These are phyloP conservation scores for Acropternis orthonyx DNA, from an alignment of 2,797 vertebrate species.

Conservation along the genomic window DNA sequence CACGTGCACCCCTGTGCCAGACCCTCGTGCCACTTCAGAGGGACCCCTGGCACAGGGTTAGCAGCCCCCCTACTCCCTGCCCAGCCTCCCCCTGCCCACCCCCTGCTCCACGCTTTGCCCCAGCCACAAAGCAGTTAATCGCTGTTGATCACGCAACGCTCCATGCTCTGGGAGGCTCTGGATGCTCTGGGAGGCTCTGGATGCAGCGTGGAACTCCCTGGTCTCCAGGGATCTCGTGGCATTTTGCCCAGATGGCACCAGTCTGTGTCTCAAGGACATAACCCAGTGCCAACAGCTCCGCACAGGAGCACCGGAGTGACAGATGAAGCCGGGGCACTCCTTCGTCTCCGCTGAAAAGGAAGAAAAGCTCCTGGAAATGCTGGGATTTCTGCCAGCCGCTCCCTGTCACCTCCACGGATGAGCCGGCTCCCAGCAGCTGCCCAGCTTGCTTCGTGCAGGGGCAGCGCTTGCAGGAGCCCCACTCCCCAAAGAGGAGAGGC, in stretches of 20 bases:
- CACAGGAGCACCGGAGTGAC: not conserved
- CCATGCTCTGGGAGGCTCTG: not conserved
- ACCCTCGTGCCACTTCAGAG: accelerated
- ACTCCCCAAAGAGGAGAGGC: not conserved
- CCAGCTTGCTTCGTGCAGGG: not conserved
- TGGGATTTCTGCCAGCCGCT: not conserved
- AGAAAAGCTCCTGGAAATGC: not conserved
- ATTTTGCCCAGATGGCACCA: conserved; percentile 33
- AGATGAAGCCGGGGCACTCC: not conserved
- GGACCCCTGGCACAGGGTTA: accelerated
- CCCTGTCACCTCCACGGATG: not conserved
- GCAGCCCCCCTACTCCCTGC: not conserved
- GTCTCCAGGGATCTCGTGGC: not conserved
- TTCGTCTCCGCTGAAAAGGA: not conserved
- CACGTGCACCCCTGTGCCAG: accelerated
- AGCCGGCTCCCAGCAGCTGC: not conserved
- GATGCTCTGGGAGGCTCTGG: not conserved
- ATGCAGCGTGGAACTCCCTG: not conserved
- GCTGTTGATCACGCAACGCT: not conserved
- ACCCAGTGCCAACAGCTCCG: not conserved
- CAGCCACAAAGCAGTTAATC: not conserved
- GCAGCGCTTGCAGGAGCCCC: not conserved
- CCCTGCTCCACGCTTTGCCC: not conserved
- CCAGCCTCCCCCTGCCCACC: accelerated
- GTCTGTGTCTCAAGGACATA: conserved; percentile 29